Conservation (phyloP, 2,888 invertebrate genomes). For the Stenurella melanura region DNA sequence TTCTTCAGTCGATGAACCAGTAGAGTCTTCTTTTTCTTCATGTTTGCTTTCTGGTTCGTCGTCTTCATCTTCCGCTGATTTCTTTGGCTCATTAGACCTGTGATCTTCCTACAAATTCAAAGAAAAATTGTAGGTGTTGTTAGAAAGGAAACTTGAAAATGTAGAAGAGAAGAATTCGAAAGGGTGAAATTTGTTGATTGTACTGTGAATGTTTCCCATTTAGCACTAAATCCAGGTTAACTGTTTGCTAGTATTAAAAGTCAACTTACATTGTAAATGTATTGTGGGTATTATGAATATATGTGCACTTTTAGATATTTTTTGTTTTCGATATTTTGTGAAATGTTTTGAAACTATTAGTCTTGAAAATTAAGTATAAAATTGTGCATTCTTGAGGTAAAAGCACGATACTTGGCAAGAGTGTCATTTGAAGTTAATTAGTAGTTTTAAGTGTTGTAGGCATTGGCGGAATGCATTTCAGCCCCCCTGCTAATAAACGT, state of each 20-base stretch:
- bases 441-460: too few species aligned
- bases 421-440: too few species aligned
- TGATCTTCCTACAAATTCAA: constrained; percentile 5
- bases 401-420: too few species aligned
- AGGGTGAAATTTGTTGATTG: background rate
- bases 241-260: background rate
- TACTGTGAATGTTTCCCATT: background rate
- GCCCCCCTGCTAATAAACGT: too few species aligned
- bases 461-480: too few species aligned
- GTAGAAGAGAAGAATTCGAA: background rate
- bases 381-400: too few species aligned
- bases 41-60: constrained; percentile 4
- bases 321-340: too few species aligned
- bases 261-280: background rate
- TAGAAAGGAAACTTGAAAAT: background rate
- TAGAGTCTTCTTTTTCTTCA: constrained; percentile 67
- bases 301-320: background rate
- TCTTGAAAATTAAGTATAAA: too few species aligned
- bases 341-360: too few species aligned
- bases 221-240: background rate
- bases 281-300: background rate
- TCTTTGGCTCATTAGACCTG: background rate
- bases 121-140: background rate
- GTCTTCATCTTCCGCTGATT: background rate
- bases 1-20: constrained; percentile 66